Evolutionary conservation across 2,888 invertebrate genomes (phyloP), one percentile per base, ranked within the genome.

Genomic region (Melinaea marsaeus): DNA sequence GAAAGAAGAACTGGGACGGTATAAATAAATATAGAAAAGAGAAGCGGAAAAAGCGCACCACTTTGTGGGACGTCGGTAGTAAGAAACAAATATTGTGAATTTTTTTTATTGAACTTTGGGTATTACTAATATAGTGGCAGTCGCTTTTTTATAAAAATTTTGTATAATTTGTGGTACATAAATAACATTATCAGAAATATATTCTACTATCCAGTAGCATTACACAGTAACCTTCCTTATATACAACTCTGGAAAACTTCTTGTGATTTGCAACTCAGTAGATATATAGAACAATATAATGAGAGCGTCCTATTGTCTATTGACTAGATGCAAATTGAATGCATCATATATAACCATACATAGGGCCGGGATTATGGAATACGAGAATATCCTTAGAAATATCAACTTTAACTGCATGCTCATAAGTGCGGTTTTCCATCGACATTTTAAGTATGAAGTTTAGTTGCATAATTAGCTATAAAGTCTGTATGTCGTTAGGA

Each of bases 301-400:
- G 55, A 46, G 60, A 34, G 11, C 55, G 34, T 55, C 13, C 60
- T 60, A 60, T 60, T 60, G 60, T 60, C 45, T 35, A 55, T 7
- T 13, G n/a, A n/a, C 45, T 55, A 42, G 42, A 46, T 32, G 46
- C 47, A 60, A 55, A 60, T 60, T 60, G 55, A 60, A 60, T 47
- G 33, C 46, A 34, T 37, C 58, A 51, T 55, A 46, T 45, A 34
- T 33, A 46, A 51, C 51, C 7, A 51, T 7, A 32, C 32, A 3
- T 11, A 32, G 32, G 6, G 22, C 6, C 32, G 9, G 22, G 48
- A 48, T 48, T 48, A 48, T 13, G 13, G 48, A n/a, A 13, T n/a
- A 13, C 13, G 22, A 13, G 13, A n/a, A n/a, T 1, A 48, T 22
- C 5, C 6, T 13, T n/a, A 48, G 6, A n/a, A 48, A 13, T 22